phyloP scores from a whole-genome alignment of 2,797 vertebrate species.

The Buphagus erythrorhynchus region DNA sequence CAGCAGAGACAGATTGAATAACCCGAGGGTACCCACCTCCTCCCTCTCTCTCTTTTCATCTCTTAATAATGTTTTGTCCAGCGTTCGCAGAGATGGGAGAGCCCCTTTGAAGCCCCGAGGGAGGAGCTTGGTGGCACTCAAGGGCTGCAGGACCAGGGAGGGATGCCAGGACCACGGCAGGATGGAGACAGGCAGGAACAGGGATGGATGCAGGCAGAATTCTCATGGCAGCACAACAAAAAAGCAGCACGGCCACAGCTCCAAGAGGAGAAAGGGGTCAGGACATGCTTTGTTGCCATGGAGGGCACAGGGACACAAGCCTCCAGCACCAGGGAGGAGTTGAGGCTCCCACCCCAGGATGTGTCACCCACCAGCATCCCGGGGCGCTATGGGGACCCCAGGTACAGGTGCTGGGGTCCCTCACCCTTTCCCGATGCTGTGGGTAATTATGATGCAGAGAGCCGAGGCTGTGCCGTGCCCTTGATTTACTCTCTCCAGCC shows the following conservation, averaged over 20 bases:
- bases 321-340: rapidly evolving
- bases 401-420: rapidly evolving
- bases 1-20: not conserved
- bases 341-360: not conserved
- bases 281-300: not conserved
- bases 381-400: rapidly evolving
- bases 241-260: not conserved
- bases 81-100: not conserved
- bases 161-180: not conserved
- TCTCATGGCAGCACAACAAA: slow-evolving; percentile 58
- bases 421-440: rapidly evolving
- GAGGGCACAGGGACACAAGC: not conserved
- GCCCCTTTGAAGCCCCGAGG: not conserved
- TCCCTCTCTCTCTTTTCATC: not conserved
- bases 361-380: not conserved
- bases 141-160: not conserved
- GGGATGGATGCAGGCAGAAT: not conserved
- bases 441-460: not conserved
- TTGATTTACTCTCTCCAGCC: slow-evolving; percentile 47
- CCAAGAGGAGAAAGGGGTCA: not conserved
- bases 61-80: not conserved
- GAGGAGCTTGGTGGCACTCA: not conserved
- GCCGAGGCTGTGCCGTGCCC: not conserved
- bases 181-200: not conserved
- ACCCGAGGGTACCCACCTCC: not conserved